Conservation (phyloP, 2,797 vertebrate species). For the Danio albolineatus region DNA sequence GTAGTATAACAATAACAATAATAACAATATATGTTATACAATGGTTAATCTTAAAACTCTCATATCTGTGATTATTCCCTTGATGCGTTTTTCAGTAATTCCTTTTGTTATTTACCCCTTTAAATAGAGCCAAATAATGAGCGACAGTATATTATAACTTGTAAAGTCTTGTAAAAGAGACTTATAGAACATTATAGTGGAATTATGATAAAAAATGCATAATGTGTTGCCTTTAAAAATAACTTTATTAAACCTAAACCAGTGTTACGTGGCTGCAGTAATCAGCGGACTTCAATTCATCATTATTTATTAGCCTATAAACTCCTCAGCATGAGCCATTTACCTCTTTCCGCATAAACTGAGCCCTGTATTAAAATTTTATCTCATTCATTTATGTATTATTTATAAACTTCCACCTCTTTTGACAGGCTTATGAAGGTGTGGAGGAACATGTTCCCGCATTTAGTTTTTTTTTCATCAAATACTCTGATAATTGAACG, state of each 20-base stretch:
- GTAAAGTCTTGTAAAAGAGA: background rate
- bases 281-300: constrained; percentile 59
- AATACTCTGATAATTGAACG: constrained; percentile 38
- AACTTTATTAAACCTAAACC: constrained; percentile 49
- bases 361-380: constrained; percentile 53
- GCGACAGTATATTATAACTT: background rate
- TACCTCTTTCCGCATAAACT: constrained; percentile 63
- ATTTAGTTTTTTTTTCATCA: background rate
- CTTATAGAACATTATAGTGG: background rate
- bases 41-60: no score
- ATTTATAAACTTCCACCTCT: constrained; percentile 51
- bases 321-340: constrained; percentile 63
- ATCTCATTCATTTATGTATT: constrained; percentile 30
- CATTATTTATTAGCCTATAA: constrained; percentile 69
- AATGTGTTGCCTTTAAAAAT: constrained; percentile 51
- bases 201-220: background rate
- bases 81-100: no score
- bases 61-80: no score
- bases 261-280: constrained; percentile 25
- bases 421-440: constrained; percentile 19
- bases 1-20: no score
- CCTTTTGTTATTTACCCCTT: background rate
- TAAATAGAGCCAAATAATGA: constrained; percentile 4
- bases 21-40: no score
- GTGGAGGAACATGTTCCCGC: background rate